Base-by-base conservation (phyloP, 1,140 invertebrate species). In the Zaprionus vittiger region DNA sequence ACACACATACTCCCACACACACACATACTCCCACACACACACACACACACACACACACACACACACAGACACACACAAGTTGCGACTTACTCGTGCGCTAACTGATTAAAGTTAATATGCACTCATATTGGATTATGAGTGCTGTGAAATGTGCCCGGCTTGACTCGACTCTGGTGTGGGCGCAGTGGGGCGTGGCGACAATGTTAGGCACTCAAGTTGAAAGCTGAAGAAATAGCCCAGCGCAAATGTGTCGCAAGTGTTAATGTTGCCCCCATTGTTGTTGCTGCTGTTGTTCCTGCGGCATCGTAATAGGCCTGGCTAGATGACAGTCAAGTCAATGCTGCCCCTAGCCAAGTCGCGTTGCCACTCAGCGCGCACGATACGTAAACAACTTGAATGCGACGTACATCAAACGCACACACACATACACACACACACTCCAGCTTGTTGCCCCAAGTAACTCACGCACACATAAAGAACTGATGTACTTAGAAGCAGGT, bases 21-120 rank as follows among this genome's bases (percentile, higher is more conserved):
- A 17, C 20, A 55, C n/a, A n/a, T n/a, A n/a, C n/a, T n/a, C n/a
- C n/a, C n/a, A n/a, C 5, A 44, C 41, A 44, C n/a, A 17, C 41
- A 17, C n/a, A n/a, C 38, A 59, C 17, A 65, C 26, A 7, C 15
- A 24, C 41, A 5, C 5, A 31, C 61, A 38, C 5, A 38, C 28
- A 31, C 22, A 41, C 54, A 20, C 34, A 66, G 6, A 22, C 20
- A 22, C 20, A 22, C 47, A 22, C 20, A 22, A 17, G 41, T 9
- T 26, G 41, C 34, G 67, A 55, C 61, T 52, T 72, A 55, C 68
- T 76, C 68, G 61, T 66, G 73, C 55, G 83, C 83, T 59, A 89
- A 86, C 83, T 89, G 83, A 86, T 86, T 86, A 86, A 89, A 86
- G 80, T 83, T 86, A 86, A 86, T 89, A 86, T 89, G 84, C 84